These are phyloP conservation scores for Leptestheria dahalacensis DNA, from an alignment of 1,140 invertebrate species.

Conservation along the genomic window DNA sequence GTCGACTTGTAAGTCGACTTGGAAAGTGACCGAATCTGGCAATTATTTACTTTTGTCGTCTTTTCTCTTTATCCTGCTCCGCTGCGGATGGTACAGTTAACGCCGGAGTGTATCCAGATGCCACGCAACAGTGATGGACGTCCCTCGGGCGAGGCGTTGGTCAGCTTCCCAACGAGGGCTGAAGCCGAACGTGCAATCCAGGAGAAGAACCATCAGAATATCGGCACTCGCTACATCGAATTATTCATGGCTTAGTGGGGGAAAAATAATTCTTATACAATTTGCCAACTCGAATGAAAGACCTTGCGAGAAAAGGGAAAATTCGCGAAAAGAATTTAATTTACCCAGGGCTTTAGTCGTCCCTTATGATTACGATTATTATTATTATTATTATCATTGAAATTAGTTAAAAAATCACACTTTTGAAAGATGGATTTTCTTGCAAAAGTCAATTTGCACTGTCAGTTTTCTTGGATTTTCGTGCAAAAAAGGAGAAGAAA, in stretches of 20 bases:
- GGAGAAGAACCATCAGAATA: constrained; percentile 35
- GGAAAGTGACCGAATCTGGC: not conserved
- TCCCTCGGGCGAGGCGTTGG: constrained; percentile 37
- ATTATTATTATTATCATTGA: too few species aligned
- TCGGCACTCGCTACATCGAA: constrained; percentile 41
- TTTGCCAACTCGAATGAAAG: too few species aligned
- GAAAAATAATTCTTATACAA: not conserved
- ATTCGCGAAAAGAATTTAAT: too few species aligned
- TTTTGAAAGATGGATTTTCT: too few species aligned
- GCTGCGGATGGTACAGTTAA: constrained; percentile 31
- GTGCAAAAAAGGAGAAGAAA: not conserved
- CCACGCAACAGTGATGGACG: constrained; percentile 33
- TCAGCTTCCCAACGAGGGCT: constrained; percentile 34
- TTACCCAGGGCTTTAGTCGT: not conserved
- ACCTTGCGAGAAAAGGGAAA: too few species aligned
- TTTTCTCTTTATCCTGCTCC: not conserved
- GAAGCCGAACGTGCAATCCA: constrained; percentile 41
- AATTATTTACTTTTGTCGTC: not conserved
- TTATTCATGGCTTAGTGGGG: constrained; percentile 29
- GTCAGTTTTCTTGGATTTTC: too few species aligned
- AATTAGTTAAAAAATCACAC: too few species aligned
- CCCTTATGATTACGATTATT: too few species aligned
- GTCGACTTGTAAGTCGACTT: not conserved
- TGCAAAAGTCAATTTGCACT: too few species aligned
- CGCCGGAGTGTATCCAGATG: constrained; percentile 39